Conservation (phyloP, 2,113 vertebrate species). For the Donacobius atricapilla region DNA sequence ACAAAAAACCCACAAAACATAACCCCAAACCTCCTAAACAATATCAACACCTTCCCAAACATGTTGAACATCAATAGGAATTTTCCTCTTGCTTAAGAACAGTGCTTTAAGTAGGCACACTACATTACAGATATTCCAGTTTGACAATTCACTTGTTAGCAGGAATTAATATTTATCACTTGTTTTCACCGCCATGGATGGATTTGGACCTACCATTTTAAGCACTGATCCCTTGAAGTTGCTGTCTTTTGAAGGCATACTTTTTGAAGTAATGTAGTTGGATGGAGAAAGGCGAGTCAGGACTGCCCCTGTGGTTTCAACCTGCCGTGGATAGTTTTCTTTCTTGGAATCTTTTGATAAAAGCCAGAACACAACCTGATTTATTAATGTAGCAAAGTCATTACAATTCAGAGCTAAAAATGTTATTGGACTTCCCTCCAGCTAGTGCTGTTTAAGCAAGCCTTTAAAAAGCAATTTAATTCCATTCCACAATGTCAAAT, state of each 20-base stretch:
- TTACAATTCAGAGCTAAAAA: conserved; percentile 68
- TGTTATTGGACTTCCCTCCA: conserved; percentile 66
- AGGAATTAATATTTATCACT: not conserved
- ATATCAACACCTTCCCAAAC: not conserved
- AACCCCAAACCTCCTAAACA: not conserved
- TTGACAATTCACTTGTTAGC: not conserved
- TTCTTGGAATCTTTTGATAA: conserved; percentile 61
- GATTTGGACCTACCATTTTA: conserved; percentile 54
- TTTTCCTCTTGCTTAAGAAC: not conserved
- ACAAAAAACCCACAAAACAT: not conserved
- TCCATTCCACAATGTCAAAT: conserved; percentile 72
- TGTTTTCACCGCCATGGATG: not conserved
- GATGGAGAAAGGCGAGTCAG: not conserved
- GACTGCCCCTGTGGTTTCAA: conserved; percentile 1
- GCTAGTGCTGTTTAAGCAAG: conserved; percentile 68
- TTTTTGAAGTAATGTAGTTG: not conserved
- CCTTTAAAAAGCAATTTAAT: conserved; percentile 77
- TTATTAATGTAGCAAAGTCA: conserved; percentile 68
- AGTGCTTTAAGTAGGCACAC: not conserved
- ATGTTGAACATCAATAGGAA: not conserved
- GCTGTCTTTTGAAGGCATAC: not conserved
- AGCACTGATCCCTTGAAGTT: not conserved
- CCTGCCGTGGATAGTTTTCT: conserved; percentile 31
- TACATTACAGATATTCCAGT: not conserved
- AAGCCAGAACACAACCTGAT: conserved; percentile 66